Conservation (phyloP, 2,888 invertebrate genomes). For the Alitta virens region DNA sequence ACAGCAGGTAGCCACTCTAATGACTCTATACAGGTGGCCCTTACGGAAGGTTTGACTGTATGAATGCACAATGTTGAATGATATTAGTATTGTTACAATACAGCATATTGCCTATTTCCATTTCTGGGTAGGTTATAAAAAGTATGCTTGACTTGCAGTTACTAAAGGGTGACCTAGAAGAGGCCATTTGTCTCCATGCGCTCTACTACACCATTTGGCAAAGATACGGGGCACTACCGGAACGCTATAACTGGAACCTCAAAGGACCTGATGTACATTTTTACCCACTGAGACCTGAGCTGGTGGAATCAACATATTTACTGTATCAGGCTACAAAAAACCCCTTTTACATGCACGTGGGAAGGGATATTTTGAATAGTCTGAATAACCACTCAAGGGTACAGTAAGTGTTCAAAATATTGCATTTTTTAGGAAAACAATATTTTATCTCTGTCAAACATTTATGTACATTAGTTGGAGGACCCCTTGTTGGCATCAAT, state of each 20-base stretch:
- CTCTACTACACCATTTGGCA: constrained; percentile 66
- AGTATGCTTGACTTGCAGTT: constrained; percentile 53
- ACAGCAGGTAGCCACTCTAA: too few relatives aligned
- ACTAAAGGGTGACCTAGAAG: constrained; percentile 65
- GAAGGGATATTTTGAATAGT: constrained; percentile 62
- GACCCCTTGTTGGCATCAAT: too few relatives aligned
- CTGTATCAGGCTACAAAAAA: constrained; percentile 66
- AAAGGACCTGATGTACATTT: constrained; percentile 62
- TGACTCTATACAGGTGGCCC: too few relatives aligned
- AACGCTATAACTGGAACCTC: constrained; percentile 57
- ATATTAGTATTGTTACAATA: too few relatives aligned
- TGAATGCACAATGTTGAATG: too few relatives aligned
- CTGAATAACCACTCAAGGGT: constrained; percentile 61
- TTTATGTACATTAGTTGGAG: too few relatives aligned
- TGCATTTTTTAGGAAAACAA: too few relatives aligned
- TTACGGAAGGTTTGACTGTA: too few relatives aligned
- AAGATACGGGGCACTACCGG: constrained; percentile 62
- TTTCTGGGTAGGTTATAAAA: too few relatives aligned
- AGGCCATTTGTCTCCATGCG: constrained; percentile 67
- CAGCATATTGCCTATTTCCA: too few relatives aligned
- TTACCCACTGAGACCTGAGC: constrained; percentile 67
- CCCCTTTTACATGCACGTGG: constrained; percentile 68
- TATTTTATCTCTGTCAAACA: too few relatives aligned
- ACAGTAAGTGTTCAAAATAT: constrained; percentile 41
- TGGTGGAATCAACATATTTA: constrained; percentile 66